Evolutionary conservation across 2,888 invertebrate genomes (phyloP).

Genomic region (Cryptocephalus primarius): DNA sequence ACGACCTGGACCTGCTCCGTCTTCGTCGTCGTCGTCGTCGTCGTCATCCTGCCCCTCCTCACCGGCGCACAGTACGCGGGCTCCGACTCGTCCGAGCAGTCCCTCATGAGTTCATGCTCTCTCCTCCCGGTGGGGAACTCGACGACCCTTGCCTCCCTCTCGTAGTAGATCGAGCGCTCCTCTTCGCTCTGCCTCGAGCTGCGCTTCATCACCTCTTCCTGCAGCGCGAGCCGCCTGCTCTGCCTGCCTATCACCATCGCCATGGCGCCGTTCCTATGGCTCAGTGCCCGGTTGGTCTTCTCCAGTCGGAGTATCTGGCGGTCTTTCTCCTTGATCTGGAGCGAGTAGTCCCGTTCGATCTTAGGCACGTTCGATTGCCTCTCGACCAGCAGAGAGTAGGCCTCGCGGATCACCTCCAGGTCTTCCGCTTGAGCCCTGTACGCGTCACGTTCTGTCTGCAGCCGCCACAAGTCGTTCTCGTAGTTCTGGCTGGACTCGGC

Average conservation of each 20-base stretch:
- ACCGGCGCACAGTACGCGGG: slow-evolving; percentile 3
- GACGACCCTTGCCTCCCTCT: neutral
- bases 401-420: slow-evolving; percentile 19
- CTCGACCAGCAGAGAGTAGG: slow-evolving; percentile 19
- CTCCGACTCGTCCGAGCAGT: slow-evolving; percentile 13
- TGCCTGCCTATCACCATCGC: slow-evolving; percentile 9
- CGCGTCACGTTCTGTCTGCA: slow-evolving; percentile 12
- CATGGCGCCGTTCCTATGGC: neutral
- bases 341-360: neutral
- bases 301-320: slow-evolving; percentile 9
- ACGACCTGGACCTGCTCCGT: too few species aligned
- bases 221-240: slow-evolving; percentile 8
- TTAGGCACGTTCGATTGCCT: slow-evolving; percentile 11
- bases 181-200: too few species aligned
- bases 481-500: slow-evolving; percentile 6
- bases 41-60: neutral
- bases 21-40: too few species aligned
- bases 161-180: slow-evolving; percentile 1
- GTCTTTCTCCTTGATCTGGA: slow-evolving; percentile 8
- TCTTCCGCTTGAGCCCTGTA: slow-evolving; percentile 23
- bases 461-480: slow-evolving; percentile 4
- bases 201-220: slow-evolving; percentile 7
- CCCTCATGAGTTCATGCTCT: slow-evolving; percentile 18
- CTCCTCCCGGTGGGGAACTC: neutral
- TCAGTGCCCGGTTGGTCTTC: slow-evolving; percentile 7